These are phyloP conservation scores for Bothrops jararaca DNA, from an alignment of 2,113 vertebrate genomes.

Conservation along the genomic window DNA sequence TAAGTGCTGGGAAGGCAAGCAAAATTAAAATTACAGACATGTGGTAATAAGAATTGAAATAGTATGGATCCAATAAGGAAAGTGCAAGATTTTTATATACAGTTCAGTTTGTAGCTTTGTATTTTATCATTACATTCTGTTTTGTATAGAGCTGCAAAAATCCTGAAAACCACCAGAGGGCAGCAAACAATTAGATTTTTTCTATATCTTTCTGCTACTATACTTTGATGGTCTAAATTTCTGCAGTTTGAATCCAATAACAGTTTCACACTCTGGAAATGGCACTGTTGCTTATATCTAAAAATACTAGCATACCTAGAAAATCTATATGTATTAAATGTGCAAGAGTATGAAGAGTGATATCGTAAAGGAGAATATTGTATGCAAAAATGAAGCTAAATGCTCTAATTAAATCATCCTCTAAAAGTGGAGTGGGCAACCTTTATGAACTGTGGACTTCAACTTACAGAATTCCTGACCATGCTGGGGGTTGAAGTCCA, in stretches of 20 bases:
- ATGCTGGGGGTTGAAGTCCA: neutral
- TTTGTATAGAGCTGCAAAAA: neutral
- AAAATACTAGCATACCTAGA: neutral
- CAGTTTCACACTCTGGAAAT: neutral
- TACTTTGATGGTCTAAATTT: neutral
- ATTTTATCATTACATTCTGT: neutral
- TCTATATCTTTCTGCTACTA: neutral
- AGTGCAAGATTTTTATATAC: neutral
- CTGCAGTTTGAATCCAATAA: neutral
- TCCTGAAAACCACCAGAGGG: neutral
- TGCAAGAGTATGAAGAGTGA: neutral
- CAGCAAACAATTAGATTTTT: neutral
- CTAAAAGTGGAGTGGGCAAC: neutral
- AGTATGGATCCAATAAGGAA: accelerated
- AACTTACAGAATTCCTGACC: neutral
- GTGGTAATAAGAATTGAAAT: neutral
- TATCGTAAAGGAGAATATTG: neutral
- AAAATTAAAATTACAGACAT: neutral
- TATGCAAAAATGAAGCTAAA: neutral
- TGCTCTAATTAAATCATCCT: neutral
- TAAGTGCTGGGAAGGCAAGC: conserved; percentile 17
- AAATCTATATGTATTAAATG: neutral
- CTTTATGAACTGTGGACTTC: neutral
- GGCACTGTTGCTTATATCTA: neutral
- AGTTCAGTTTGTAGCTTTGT: neutral